Evolutionary conservation across 1,140 invertebrate genomes (phyloP).

Genomic region (Brachionus koreanus): DNA sequence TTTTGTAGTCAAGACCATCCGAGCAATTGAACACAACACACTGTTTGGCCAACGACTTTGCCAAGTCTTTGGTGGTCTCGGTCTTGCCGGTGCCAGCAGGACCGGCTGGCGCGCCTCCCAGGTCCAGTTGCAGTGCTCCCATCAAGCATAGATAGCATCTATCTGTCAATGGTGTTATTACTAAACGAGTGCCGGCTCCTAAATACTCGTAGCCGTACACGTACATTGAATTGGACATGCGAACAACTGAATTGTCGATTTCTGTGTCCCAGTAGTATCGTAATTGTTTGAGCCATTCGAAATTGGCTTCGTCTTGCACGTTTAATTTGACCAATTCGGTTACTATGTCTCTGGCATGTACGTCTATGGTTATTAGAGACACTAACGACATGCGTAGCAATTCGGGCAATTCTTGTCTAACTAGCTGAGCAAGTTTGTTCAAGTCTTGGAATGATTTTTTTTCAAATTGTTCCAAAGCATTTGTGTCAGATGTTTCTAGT

Average conservation of each 20-base stretch:
- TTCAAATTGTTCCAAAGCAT: constrained; percentile 64
- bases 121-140: constrained; percentile 77
- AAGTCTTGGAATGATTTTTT: constrained; percentile 66
- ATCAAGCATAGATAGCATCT: constrained; percentile 69
- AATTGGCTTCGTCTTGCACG: constrained; percentile 60
- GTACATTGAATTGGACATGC: constrained; percentile 59
- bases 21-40: constrained; percentile 88
- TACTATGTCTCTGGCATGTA: constrained; percentile 78
- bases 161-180: constrained; percentile 60
- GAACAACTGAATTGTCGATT: constrained; percentile 56
- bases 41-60: constrained; percentile 77
- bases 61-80: constrained; percentile 69
- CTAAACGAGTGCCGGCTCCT: constrained; percentile 56
- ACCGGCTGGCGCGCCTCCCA: constrained; percentile 64
- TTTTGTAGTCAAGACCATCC: constrained; percentile 79
- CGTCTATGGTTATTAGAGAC: constrained; percentile 79
- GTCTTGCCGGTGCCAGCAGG: constrained; percentile 60
- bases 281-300: constrained; percentile 60
- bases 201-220: constrained; percentile 60
- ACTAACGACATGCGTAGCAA: constrained; percentile 71
- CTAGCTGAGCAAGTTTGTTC: constrained; percentile 71
- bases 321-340: constrained; percentile 64
- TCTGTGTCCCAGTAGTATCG: constrained; percentile 60
- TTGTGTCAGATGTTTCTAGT: constrained; percentile 61
- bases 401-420: constrained; percentile 67